A percentile compares a stretch with the other conserved stretches of the same genome.
phyloP scores from a whole-genome alignment of 2,797 vertebrate genomes.

The Leontopithecus rosalia region DNA sequence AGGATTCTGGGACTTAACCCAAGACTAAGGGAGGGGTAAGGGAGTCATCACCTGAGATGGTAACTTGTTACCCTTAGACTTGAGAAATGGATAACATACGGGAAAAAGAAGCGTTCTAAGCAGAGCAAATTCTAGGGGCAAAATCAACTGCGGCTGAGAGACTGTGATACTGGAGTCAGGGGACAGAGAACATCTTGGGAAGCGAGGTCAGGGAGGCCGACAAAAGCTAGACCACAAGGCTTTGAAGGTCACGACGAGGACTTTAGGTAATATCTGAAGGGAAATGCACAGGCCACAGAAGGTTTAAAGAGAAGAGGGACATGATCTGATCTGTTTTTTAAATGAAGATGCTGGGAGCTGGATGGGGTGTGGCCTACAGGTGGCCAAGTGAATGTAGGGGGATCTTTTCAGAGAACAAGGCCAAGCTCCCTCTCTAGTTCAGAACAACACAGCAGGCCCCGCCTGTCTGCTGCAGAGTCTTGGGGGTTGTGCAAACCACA shows the following conservation, averaged over 20 bases:
- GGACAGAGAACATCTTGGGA: background rate
- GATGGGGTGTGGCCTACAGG: background rate
- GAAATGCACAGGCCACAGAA: background rate
- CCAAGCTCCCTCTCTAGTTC: background rate
- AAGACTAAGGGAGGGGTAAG: background rate
- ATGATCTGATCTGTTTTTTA: background rate
- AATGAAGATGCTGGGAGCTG: background rate
- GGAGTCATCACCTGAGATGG: background rate
- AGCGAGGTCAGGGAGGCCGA: background rate
- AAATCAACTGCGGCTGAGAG: background rate
- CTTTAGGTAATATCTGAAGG: background rate
- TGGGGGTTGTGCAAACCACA: background rate
- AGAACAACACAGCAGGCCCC: background rate
- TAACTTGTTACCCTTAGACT: background rate
- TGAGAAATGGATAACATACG: background rate
- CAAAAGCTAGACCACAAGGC: background rate
- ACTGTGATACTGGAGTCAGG: background rate
- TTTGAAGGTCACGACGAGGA: background rate
- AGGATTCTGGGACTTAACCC: background rate
- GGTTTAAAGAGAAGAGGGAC: background rate
- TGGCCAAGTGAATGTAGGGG: background rate
- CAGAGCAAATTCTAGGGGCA: background rate
- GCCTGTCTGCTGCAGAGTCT: accelerated
- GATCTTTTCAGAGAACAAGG: background rate
- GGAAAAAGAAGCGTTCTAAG: background rate